Evolutionary conservation across 2,113 vertebrate species (phyloP), one percentile per base, ranked within the genome.

Genomic region (Pelusios castaneus): DNA sequence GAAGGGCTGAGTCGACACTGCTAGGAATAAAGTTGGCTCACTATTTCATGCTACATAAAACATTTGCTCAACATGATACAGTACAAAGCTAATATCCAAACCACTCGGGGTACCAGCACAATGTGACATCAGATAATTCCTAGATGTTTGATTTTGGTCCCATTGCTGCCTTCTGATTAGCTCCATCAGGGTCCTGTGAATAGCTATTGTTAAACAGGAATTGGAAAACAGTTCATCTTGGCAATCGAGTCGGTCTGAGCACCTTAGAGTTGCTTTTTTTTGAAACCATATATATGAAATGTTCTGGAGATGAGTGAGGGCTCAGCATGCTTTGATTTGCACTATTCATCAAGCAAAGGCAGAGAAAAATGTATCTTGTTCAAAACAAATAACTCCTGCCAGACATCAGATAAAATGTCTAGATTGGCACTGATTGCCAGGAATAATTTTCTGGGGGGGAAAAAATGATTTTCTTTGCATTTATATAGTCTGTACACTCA

Each of bases 371-470:
- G 84, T 91, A 29, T 88, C 77, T 87, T 89, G 34, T 41, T 31
- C 22, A 73, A 60, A 82, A 54, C 45, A 92, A 47, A 85, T 55
- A 92, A 31, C 45, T 5, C 4, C 54, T 85, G 47, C 86, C 84
- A 91, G 41, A 82, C 54, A 77, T 89, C 55, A 67, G 58, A 51
- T 88, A 79, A 86, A 91, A 82, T 52, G 56, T 84, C 55, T 92
- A 47, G 85, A 85, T 63, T 88, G 85, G 77, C 83, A 88, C 2
- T 93, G 84, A 89, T 89, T 93, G 73, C 75, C 54, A 60, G 80
- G 84, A 96, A 92, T 91, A 88, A 90, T 94, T 90, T 96, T 87
- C 83, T 76, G 76, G 82, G 84, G 16, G 47, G 60, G n/a, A n/a
- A 79, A 82, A 90, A 52, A 70, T 90, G 82, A 85, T 90, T 95